Evolutionary conservation across 2,888 invertebrate genomes (phyloP), one percentile per base, ranked within the genome.

Genomic region (Archips xylosteana): DNA sequence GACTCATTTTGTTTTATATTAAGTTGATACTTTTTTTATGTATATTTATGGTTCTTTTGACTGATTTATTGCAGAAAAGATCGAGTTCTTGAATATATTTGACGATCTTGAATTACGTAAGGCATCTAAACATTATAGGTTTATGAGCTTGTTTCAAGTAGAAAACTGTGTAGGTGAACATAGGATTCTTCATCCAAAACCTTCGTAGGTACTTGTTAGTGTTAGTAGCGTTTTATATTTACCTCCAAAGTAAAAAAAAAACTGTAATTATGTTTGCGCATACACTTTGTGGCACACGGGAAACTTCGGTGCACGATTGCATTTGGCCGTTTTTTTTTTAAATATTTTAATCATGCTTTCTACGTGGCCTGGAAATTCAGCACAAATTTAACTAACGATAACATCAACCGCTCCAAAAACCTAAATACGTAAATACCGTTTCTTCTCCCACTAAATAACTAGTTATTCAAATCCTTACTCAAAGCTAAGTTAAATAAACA

Each of bases 51-150:
- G 42, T 60, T 42, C 0, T 69, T 59, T 36, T 59, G 73, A 60
- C 49, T 65, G 69, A 69, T 65, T 69, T 64, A 74, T 69, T 13
- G 34, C 15, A 32, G 42, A 66, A 23, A 54, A 23, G 39, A 61
- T 61, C 45, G 23, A 36, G 15, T 59, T 57, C 6, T 59, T 32
- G 32, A 59, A 51, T 66, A 4, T 15, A 15, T 23, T 54, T 23
- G 4, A 49, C 23, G 15, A 6, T 23, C 2, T 51, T 23, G 10
- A 39, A 32, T 57, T 57, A 32, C 32, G 32, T 32, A 57, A 57
- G 32, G 10, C 23, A n/a, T 15, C 5, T 57, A 32, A 57, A 32
- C 32, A 12, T 32, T 57, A 57, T 23, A 57, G 3, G 32, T 57
- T 32, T 3, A 10, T 12, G 12, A 12, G 12, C 32, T 57, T 57